Evolutionary conservation across 1,140 invertebrate genomes (phyloP).

Genomic region (Euura saliciscinereae): DNA sequence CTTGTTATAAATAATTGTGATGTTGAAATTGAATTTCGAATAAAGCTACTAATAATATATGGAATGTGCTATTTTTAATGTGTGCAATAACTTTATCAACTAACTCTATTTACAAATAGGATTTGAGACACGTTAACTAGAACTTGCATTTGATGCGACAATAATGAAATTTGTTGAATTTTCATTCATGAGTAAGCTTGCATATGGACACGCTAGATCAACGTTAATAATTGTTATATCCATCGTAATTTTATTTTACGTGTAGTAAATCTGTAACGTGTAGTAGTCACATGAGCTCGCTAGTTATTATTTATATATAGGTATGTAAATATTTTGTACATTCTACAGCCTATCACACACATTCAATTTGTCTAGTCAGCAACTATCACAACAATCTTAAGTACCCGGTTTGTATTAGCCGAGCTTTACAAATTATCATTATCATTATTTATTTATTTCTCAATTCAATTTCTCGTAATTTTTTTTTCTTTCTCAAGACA

Average conservation of each 20-base stretch:
- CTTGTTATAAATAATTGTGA: too few relatives aligned
- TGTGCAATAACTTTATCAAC: not conserved
- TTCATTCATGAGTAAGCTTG: not conserved
- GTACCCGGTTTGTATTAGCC: not conserved
- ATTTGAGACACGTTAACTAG: not conserved
- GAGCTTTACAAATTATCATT: not conserved
- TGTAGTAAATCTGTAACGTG: not conserved
- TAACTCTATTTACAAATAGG: not conserved
- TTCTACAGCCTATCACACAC: not conserved
- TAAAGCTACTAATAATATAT: not conserved
- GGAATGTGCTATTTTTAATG: constrained; percentile 6
- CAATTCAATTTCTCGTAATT: too few relatives aligned
- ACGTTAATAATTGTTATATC: not conserved
- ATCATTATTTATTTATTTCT: too few relatives aligned
- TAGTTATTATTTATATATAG: not conserved
- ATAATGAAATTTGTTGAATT: not conserved
- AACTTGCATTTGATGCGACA: not conserved
- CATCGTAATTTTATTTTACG: not conserved
- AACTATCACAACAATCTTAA: not conserved
- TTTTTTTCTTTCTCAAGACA: not conserved
- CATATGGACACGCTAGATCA: constrained; percentile 1
- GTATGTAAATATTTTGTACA: constrained; percentile 3
- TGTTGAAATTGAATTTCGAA: too few relatives aligned
- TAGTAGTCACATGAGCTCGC: not conserved
- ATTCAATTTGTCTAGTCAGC: constrained; percentile 7